phyloP scores from a whole-genome alignment of 2,113 vertebrate species.

The Syngnathus typhle region DNA sequence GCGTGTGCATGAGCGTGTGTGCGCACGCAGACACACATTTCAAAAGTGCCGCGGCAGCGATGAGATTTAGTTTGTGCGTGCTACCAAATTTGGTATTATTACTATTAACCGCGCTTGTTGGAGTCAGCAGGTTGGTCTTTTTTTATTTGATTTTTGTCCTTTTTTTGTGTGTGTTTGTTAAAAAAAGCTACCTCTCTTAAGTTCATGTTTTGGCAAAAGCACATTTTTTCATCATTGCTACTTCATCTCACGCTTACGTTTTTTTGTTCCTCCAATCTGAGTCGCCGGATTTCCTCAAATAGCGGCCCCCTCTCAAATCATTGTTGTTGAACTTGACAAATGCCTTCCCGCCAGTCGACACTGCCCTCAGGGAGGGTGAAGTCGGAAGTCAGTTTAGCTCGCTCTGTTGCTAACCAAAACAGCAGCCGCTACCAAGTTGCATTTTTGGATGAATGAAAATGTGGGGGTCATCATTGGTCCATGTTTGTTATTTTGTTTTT shows the following conservation, averaged over 20 bases:
- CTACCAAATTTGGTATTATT: conserved; percentile 83
- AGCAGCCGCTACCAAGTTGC: background rate
- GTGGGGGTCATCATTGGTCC: too few relatives aligned
- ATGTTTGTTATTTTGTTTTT: too few relatives aligned
- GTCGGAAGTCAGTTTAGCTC: background rate
- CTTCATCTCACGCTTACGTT: conserved; percentile 78
- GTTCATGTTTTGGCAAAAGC: conserved; percentile 48
- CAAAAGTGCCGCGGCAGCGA: conserved; percentile 66
- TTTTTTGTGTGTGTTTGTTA: background rate
- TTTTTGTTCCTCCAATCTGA: background rate
- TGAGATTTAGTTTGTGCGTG: conserved; percentile 60
- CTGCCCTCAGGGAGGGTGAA: too few relatives aligned
- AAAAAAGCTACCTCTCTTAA: conserved; percentile 93
- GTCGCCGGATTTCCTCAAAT: background rate
- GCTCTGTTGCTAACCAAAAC: background rate
- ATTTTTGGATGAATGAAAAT: too few relatives aligned
- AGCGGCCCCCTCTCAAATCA: background rate
- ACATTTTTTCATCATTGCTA: conserved; percentile 63
- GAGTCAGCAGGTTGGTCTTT: conserved; percentile 69
- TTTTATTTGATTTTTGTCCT: conserved; percentile 39
- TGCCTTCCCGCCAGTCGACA: too few relatives aligned
- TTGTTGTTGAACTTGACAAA: background rate
- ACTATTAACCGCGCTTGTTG: conserved; percentile 60
- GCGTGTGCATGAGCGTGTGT: background rate
- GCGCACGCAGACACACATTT: conserved; percentile 26